phyloP scores from a whole-genome alignment of 2,113 vertebrate genomes.

The Callithrix jacchus region DNA sequence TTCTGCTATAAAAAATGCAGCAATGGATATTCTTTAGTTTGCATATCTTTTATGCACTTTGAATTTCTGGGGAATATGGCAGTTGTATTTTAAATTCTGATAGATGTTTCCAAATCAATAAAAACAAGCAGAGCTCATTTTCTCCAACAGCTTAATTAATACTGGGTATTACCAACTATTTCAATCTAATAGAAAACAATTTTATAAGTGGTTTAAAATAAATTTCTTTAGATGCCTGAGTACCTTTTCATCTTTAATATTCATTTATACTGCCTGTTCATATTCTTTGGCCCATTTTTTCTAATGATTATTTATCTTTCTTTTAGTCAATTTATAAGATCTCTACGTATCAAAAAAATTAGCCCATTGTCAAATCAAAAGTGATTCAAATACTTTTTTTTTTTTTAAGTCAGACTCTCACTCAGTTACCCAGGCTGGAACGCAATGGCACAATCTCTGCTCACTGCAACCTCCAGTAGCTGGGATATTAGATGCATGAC shows the following conservation, averaged over 20 bases:
- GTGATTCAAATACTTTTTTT: slow-evolving; percentile 1
- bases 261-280: not conserved
- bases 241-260: not conserved
- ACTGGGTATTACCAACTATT: not conserved
- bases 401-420: no score
- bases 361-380: not conserved
- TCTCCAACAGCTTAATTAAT: not conserved
- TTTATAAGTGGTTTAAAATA: not conserved
- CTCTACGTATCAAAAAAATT: not conserved
- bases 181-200: not conserved
- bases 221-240: not conserved
- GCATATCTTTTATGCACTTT: not conserved
- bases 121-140: not conserved
- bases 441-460: no score
- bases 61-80: not conserved
- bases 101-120: slow-evolving; percentile 9
- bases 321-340: not conserved
- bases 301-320: not conserved
- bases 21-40: not conserved
- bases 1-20: not conserved
- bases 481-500: no score
- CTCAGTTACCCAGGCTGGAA: no score
- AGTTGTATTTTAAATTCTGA: not conserved
- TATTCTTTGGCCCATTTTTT: not conserved
- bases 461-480: no score